Evolutionary conservation across 2,888 invertebrate genomes (phyloP).

Genomic region (Eumerus sabulonum): DNA sequence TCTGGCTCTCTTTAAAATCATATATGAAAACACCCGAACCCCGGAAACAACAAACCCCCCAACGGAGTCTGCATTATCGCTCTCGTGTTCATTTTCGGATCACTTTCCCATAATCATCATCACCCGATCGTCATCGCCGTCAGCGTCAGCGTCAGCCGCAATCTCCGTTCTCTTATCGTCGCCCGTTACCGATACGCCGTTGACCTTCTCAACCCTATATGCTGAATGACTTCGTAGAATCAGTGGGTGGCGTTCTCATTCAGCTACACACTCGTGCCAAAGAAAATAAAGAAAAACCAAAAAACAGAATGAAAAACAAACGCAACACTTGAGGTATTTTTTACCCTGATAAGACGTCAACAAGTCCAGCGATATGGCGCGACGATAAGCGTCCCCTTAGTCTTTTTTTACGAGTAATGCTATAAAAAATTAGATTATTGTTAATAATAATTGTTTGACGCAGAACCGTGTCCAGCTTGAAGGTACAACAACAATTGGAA

Average conservation of each 20-base stretch:
- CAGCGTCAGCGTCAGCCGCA: slow-evolving; percentile 8
- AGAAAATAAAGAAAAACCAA: not conserved
- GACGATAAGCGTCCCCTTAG: slow-evolving; percentile 30
- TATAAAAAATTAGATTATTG: slow-evolving; percentile 14
- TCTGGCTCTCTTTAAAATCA: slow-evolving; percentile 13
- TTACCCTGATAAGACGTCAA: no score
- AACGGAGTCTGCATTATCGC: slow-evolving; percentile 42
- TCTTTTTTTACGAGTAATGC: not conserved
- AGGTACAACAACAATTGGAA: not conserved
- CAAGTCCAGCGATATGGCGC: no score
- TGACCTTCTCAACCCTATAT: slow-evolving; percentile 62
- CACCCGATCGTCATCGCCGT: slow-evolving; percentile 10
- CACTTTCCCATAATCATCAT: slow-evolving; percentile 44
- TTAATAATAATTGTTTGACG: slow-evolving; percentile 53
- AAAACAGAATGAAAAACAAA: not conserved
- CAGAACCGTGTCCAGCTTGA: slow-evolving; percentile 28
- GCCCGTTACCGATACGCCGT: slow-evolving; percentile 38
- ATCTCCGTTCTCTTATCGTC: slow-evolving; percentile 30
- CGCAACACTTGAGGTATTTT: no score
- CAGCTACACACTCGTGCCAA: not conserved
- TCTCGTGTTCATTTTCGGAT: slow-evolving; percentile 21
- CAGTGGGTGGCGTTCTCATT: slow-evolving; percentile 52
- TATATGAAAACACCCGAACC: slow-evolving; percentile 15
- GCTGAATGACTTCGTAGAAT: slow-evolving; percentile 25
- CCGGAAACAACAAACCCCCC: slow-evolving; percentile 54